A percentile compares a stretch with the other conserved stretches of the same genome.
Conservation (phyloP, 2,113 vertebrate genomes). For the Loxodonta africana region DNA sequence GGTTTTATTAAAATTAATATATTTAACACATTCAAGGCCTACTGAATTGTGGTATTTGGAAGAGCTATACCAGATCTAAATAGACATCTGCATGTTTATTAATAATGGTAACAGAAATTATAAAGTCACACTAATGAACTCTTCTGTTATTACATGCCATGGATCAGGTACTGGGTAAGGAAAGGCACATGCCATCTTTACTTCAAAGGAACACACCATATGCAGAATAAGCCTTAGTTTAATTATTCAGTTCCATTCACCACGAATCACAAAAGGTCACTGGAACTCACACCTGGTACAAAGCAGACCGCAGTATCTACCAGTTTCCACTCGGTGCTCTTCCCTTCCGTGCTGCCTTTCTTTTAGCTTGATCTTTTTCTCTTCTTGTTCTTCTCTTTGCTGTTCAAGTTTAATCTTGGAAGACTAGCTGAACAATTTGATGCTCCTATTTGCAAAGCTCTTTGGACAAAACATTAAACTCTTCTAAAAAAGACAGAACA, state of each 20-base stretch:
- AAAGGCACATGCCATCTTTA: background rate
- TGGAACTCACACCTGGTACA: background rate
- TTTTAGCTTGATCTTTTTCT: background rate
- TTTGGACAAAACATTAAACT: constrained; percentile 1
- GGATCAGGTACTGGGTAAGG: background rate
- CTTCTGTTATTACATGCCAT: background rate
- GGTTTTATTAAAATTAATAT: constrained; percentile 59
- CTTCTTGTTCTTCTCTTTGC: background rate
- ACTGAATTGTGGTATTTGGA: background rate
- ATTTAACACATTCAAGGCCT: constrained; percentile 4
- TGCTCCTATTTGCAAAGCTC: background rate
- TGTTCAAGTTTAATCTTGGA: constrained; percentile 22
- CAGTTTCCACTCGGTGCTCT: background rate
- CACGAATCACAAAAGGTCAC: background rate
- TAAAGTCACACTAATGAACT: background rate
- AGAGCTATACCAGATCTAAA: constrained; percentile 8
- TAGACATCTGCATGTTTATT: constrained; percentile 5
- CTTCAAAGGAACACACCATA: background rate
- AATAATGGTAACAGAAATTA: constrained; percentile 52
- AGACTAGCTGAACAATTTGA: constrained; percentile 18
- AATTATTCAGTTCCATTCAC: background rate
- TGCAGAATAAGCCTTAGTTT: background rate
- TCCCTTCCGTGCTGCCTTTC: background rate
- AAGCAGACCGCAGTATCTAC: background rate
- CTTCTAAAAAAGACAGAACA: constrained; percentile 1